Percentiles rank a stretch among this genome's conserved stretches.
phyloP scores from a whole-genome alignment of 2,888 invertebrate species.

The Physocephala rufipes region DNA sequence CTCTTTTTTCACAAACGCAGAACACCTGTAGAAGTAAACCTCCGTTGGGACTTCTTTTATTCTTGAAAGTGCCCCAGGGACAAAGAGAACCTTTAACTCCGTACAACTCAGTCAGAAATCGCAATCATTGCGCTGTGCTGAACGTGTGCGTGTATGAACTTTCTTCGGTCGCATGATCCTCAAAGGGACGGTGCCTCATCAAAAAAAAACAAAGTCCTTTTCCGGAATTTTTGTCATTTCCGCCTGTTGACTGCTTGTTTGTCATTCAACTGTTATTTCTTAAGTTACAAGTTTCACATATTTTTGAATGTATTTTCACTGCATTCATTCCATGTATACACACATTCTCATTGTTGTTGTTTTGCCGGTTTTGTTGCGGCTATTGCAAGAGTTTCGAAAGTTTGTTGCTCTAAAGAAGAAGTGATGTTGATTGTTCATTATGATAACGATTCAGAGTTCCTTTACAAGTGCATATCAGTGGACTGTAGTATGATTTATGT shows the following conservation, averaged over 20 bases:
- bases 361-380: neutral
- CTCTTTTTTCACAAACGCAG: too few species aligned
- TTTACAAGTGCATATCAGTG: neutral
- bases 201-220: slow-evolving; percentile 9
- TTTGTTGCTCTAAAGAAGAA: neutral
- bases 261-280: slow-evolving; percentile 17
- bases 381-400: neutral
- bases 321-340: slow-evolving; percentile 1
- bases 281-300: neutral
- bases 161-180: neutral
- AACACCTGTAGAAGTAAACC: too few species aligned
- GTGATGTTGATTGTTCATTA: slow-evolving; percentile 10
- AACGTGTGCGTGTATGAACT: neutral
- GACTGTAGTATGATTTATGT: neutral
- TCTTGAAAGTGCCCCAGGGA: too few species aligned
- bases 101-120: too few species aligned
- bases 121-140: too few species aligned
- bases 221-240: slow-evolving; percentile 24
- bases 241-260: slow-evolving; percentile 25
- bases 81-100: too few species aligned
- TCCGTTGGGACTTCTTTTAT: too few species aligned
- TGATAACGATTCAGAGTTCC: neutral
- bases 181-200: too few species aligned
- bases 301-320: neutral
- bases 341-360: neutral